These are phyloP conservation scores for Aphelenchoides avenae DNA, from an alignment of 1,140 invertebrate genomes.

Conservation along the genomic window DNA sequence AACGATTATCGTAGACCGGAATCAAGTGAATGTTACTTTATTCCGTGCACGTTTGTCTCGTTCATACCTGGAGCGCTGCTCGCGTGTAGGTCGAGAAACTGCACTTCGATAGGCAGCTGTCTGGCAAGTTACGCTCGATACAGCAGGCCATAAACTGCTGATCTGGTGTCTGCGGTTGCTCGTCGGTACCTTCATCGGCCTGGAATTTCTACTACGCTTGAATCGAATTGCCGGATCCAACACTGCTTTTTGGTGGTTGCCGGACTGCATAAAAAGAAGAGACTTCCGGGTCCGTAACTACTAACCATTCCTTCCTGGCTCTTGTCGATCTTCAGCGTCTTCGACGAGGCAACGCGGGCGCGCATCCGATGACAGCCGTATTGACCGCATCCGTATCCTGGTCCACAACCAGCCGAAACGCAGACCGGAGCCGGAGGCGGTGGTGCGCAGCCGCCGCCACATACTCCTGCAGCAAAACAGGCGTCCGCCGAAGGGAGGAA, in stretches of 20 bases:
- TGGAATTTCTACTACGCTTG: not conserved
- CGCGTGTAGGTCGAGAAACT: slow-evolving; percentile 51
- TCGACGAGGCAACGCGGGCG: slow-evolving; percentile 45
- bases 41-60: not conserved
- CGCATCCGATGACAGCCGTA: slow-evolving; percentile 42
- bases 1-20: slow-evolving; percentile 9
- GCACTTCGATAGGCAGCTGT: slow-evolving; percentile 53
- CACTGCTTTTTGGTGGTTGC: slow-evolving; percentile 1
- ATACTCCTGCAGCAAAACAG: slow-evolving; percentile 41
- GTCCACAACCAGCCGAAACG: slow-evolving; percentile 8
- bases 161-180: slow-evolving; percentile 45
- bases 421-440: not conserved
- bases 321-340: slow-evolving; percentile 33
- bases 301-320: slow-evolving; percentile 7
- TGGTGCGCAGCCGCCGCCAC: slow-evolving; percentile 18
- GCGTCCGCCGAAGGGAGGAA: slow-evolving; percentile 24
- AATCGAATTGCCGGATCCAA: no score
- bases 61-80: slow-evolving; percentile 39
- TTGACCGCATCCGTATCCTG: slow-evolving; percentile 28
- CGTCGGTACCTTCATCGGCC: slow-evolving; percentile 11
- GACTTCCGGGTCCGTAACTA: not conserved
- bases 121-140: slow-evolving; percentile 50
- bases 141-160: slow-evolving; percentile 56
- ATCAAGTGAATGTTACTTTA: slow-evolving; percentile 5
- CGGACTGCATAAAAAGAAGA: not conserved